Evolutionary conservation across 2,113 vertebrate genomes (phyloP), one percentile per base, ranked within the genome.

Genomic region (Toxotes chatareus): DNA sequence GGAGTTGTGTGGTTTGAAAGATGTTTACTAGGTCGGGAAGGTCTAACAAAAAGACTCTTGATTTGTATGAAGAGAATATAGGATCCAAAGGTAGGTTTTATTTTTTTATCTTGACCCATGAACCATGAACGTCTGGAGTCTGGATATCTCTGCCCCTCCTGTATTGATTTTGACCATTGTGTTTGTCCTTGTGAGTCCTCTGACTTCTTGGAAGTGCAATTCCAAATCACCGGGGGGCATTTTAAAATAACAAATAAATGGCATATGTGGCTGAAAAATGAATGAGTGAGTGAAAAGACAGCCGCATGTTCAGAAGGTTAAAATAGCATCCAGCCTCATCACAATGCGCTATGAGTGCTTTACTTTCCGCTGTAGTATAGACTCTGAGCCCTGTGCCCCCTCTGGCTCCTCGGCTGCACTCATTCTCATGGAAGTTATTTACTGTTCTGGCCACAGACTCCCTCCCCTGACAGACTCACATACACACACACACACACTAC

Each of bases 361-460:
- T 76, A 38, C 40, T 73, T 78, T 83, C 68, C 34, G 61, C 68
- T 76, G 34, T 44, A 72, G 84, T 62, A 64, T 79, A 82, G 76
- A 61, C 84, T 83, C 31, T 64, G 57, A 79, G 82, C 75, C 60
- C 38, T 14, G 60, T 85, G 80, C 85, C 74, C 72, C 85, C 80
- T 86, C 73, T 82, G 83, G 71, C 77, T 82, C 78, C 66, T 57
- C 3, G 71, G 79, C 61, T 63, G 74, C 79, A 73, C 42, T 80
- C 78, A 46, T 77, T 85, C 80, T 83, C 42, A 72, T 83, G 36
- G 42, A 87, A 85, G 87, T 88, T 91, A 89, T 89, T 91, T 92
- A 88, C 91, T 84, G 68, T 87, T 87, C 38, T 31, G 40, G 64
- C 66, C 11, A 56, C 46, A 46, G 66, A 76, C 66, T 56, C 17